Evolutionary conservation across 1,140 invertebrate genomes (phyloP), one percentile per base, ranked within the genome.

Genomic region (Drosophila neocordata): DNA sequence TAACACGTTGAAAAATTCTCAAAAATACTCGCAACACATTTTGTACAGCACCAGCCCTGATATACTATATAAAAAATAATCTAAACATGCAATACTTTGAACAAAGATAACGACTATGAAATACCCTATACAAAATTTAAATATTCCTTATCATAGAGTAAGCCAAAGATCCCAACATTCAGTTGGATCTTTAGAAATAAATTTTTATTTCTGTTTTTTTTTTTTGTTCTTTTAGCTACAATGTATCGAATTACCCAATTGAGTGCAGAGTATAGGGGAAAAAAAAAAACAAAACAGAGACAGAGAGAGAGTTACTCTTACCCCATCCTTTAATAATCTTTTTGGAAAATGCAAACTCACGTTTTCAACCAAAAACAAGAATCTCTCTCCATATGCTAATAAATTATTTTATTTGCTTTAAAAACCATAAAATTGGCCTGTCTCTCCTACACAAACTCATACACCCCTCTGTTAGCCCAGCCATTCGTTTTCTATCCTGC

Each of bases 381-480:
- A 57, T 37, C 65, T 41, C 52, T 41, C 27, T 55, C 31, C 58
- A 22, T 71, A 65, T 77, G 74, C 73, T 77, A 77, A 77, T 77
- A 77, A 77, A 77, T 77, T 62, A 71, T 77, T 77, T 77, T 62
- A 77, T 77, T 77, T 77, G 56, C 62, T 27, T 76, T 65, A 77
- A 76, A 71, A 77, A 62, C 57, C 61, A 75, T 76, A 60, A 77
- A 65, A 76, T 76, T 64, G 65, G 61, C 56, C 22, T 60, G 48
- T 51, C 18, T 55, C 41, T 31, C 6, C 27, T 31, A 31, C 27
- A 31, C 27, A 31, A 31, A 31, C 6, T 52, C 57, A 41, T 37
- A 9, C 13, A 2, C 51, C n/a, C 31, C 12, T 13, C n/a, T n/a
- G n/a, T n/a, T n/a, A n/a, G n/a, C n/a, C n/a, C n/a, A n/a, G n/a